Evolutionary conservation across 2,888 invertebrate species (phyloP).

Genomic region (Eremobia ochroleuca): DNA sequence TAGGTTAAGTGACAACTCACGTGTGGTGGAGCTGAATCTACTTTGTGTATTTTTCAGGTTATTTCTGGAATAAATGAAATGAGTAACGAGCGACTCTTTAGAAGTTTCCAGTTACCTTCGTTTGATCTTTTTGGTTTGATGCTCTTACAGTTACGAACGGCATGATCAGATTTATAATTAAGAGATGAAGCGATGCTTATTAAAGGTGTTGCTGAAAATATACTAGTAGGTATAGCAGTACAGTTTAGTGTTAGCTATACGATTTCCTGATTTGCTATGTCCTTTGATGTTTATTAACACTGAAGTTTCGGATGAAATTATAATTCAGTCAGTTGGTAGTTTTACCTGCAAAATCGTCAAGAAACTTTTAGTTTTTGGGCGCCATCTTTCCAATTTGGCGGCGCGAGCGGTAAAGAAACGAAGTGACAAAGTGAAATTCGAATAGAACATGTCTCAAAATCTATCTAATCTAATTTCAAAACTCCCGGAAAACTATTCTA

Average conservation of each 20-base stretch:
- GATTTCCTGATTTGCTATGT: background rate
- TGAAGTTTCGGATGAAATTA: too few relatives aligned
- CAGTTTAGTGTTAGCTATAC: background rate
- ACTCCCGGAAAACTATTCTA: background rate
- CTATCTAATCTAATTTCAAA: background rate
- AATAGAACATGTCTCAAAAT: background rate
- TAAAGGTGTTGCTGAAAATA: slow-evolving; percentile 1
- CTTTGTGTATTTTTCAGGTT: slow-evolving; percentile 24
- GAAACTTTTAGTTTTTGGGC: background rate
- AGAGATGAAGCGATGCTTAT: background rate
- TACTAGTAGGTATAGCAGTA: background rate
- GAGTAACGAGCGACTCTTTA: slow-evolving; percentile 25
- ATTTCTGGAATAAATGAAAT: slow-evolving; percentile 31
- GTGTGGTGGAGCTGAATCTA: slow-evolving; percentile 14
- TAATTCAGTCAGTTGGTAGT: too few relatives aligned
- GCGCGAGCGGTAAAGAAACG: background rate
- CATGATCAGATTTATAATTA: slow-evolving; percentile 7
- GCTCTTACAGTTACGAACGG: background rate
- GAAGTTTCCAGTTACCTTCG: slow-evolving; percentile 24
- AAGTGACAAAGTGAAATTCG: background rate
- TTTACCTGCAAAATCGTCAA: background rate
- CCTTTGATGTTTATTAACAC: too few relatives aligned
- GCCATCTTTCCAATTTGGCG: background rate
- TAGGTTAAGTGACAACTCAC: slow-evolving; percentile 60
- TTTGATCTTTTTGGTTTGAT: slow-evolving; percentile 20